Evolutionary conservation across 1,140 invertebrate genomes (phyloP).

Genomic region (Metopolophium dirhodum): DNA sequence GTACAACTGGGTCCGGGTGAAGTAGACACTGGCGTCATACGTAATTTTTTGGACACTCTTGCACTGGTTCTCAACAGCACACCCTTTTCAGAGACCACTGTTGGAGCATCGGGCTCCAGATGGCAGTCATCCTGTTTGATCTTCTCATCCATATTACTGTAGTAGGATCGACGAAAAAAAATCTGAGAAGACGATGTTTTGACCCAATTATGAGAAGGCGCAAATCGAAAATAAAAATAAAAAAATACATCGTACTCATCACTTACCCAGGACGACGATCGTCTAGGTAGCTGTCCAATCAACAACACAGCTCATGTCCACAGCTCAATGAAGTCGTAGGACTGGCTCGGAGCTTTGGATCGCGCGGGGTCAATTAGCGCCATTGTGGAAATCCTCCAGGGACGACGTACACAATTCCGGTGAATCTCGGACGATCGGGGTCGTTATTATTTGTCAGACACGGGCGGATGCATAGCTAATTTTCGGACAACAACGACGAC

Average conservation of each 20-base stretch:
- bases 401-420: not conserved
- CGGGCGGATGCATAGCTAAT: not conserved
- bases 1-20: constrained; percentile 49
- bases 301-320: not conserved
- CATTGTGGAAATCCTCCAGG: constrained; percentile 13
- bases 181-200: not conserved
- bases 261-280: not conserved
- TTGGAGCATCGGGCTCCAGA: constrained; percentile 13
- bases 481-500: not conserved
- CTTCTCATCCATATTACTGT: constrained; percentile 30
- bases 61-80: constrained; percentile 61
- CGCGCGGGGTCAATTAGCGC: not conserved
- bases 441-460: not conserved
- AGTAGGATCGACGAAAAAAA: not conserved
- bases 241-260: not conserved
- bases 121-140: not conserved
- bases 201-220: not conserved
- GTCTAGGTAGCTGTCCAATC: too few relatives aligned
- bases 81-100: constrained; percentile 37
- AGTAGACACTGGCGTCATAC: constrained; percentile 58
- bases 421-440: not conserved
- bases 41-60: constrained; percentile 61
- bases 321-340: not conserved
- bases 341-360: not conserved
- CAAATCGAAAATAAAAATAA: not conserved